Evolutionary conservation across 2,797 vertebrate genomes (phyloP).

Genomic region (Platyrinchus mystaceus): DNA sequence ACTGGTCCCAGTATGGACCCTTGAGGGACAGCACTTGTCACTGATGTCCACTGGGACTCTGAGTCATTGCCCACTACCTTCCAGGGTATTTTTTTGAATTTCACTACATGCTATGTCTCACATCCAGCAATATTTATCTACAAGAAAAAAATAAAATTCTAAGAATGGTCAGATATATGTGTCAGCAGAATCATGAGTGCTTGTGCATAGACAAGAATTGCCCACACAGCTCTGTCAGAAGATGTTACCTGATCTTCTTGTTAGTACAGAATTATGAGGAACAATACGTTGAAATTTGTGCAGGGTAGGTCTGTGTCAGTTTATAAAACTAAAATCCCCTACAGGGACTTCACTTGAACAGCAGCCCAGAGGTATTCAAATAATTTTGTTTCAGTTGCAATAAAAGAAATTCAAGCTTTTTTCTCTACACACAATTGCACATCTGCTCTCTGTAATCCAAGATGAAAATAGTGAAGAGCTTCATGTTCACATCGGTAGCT

Average conservation of each 20-base stretch:
- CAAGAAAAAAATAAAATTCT: background rate
- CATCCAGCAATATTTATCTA: background rate
- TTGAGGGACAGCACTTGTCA: background rate
- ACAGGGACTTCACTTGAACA: background rate
- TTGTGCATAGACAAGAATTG: background rate
- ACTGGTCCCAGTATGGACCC: background rate
- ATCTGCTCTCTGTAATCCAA: background rate
- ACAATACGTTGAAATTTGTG: background rate
- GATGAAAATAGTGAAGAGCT: background rate
- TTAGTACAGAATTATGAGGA: background rate
- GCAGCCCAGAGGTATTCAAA: background rate
- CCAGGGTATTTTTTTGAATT: background rate
- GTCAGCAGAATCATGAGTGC: background rate
- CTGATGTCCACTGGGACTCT: background rate
- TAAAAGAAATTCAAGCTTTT: background rate
- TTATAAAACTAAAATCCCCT: background rate
- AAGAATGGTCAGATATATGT: background rate
- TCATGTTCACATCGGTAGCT: background rate
- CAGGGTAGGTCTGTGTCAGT: background rate
- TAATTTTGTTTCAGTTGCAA: background rate
- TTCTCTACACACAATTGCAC: background rate
- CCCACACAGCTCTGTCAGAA: background rate
- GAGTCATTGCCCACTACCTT: background rate
- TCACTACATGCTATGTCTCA: background rate
- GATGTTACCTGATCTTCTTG: background rate